phyloP scores from a whole-genome alignment of 2,888 invertebrate genomes.

The Scrobipalpa atriplicella region DNA sequence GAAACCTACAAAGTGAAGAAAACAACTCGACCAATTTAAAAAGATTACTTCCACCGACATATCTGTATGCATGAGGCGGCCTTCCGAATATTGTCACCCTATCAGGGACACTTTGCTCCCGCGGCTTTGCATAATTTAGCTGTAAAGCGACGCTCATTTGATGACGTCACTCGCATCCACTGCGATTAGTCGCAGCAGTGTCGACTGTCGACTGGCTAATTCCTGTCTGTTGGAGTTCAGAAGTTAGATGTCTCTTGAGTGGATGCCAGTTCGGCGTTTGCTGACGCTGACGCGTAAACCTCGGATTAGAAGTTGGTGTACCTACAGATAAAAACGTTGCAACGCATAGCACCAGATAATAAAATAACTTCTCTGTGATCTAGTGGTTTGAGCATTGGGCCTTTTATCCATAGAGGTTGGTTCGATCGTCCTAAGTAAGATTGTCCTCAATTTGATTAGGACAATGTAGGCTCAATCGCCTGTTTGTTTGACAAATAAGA shows the following conservation, averaged over 20 bases:
- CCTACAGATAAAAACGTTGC: too few species aligned
- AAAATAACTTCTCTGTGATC: too few species aligned
- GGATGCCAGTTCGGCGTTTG: too few species aligned
- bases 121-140: constrained; percentile 54
- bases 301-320: too few species aligned
- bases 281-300: too few species aligned
- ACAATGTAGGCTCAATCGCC: too few species aligned
- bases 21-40: constrained; percentile 38
- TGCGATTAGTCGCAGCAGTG: constrained; percentile 21
- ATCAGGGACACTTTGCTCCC: constrained; percentile 44
- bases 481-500: too few species aligned
- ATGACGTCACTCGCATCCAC: constrained; percentile 18
- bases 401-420: too few species aligned
- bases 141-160: constrained; percentile 34
- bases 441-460: too few species aligned
- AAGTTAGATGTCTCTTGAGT: constrained; percentile 3
- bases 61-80: constrained; percentile 41
- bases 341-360: too few species aligned
- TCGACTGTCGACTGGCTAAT: background rate
- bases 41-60: constrained; percentile 38
- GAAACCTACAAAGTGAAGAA: constrained; percentile 1
- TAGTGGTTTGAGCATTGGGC: too few species aligned
- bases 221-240: background rate
- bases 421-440: too few species aligned
- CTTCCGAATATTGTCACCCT: constrained; percentile 47